phyloP scores from a whole-genome alignment of 2,113 vertebrate genomes.

The Benthochromis sp. region DNA sequence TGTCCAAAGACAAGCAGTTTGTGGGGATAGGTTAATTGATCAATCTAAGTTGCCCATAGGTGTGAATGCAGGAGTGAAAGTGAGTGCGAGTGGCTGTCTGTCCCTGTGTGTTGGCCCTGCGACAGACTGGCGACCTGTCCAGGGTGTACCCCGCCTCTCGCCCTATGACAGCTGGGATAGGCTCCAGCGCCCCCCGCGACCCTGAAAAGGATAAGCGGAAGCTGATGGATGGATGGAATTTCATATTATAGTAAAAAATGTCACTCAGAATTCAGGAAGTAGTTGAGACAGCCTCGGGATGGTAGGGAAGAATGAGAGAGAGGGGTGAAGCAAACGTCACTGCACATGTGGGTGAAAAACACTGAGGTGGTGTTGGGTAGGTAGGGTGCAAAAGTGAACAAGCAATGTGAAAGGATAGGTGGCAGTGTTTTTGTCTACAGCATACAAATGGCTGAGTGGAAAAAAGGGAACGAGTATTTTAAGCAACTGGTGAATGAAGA shows the following conservation, averaged over 20 bases:
- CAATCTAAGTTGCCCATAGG: background rate
- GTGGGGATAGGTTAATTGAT: background rate
- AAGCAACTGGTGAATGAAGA: background rate
- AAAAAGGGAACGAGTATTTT: background rate
- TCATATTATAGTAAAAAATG: background rate
- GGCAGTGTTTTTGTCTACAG: background rate
- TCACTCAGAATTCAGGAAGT: background rate
- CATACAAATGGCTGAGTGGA: background rate
- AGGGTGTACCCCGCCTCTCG: rapidly evolving
- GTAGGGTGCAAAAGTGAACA: background rate
- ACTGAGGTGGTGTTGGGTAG: background rate
- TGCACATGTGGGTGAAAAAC: background rate
- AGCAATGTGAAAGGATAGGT: background rate
- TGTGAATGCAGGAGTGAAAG: background rate
- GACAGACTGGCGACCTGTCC: background rate
- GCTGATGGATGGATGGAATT: background rate
- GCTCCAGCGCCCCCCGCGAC: rapidly evolving
- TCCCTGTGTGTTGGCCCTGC: background rate
- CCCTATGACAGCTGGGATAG: background rate
- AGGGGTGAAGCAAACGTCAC: background rate
- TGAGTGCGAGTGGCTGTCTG: rapidly evolving
- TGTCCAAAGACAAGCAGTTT: rapidly evolving
- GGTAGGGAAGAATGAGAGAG: background rate
- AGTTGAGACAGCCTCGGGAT: background rate
- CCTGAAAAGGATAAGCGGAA: background rate